phyloP scores from a whole-genome alignment of 2,797 vertebrate species.

The Dicrostonyx torquatus region DNA sequence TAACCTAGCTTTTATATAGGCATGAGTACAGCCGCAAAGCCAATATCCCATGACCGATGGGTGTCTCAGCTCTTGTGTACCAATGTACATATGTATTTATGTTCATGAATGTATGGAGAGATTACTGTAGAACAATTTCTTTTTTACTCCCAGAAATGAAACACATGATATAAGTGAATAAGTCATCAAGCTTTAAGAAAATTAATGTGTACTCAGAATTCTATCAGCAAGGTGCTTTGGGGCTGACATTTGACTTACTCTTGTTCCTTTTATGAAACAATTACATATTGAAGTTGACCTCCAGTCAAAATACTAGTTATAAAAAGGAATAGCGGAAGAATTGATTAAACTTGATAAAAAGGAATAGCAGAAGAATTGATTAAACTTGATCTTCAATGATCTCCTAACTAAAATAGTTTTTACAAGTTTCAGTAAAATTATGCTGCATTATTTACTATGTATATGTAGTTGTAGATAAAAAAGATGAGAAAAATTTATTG shows the following conservation, averaged over 20 bases:
- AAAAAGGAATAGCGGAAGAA: neutral
- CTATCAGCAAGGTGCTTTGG: neutral
- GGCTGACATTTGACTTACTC: neutral
- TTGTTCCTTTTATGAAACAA: neutral
- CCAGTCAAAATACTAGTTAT: neutral
- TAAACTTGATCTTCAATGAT: constrained; percentile 1
- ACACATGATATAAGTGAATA: neutral
- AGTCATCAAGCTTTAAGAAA: constrained; percentile 38
- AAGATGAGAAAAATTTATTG: neutral
- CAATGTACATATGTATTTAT: neutral
- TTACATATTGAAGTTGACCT: neutral
- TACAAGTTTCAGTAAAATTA: constrained; percentile 35
- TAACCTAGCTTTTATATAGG: neutral
- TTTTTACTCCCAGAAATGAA: neutral
- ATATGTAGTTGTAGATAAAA: neutral
- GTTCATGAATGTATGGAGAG: neutral
- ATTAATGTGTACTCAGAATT: constrained; percentile 58
- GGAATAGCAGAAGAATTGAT: constrained; percentile 7
- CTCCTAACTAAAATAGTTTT: neutral
- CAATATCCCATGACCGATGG: neutral
- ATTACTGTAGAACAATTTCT: neutral
- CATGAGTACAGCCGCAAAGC: neutral
- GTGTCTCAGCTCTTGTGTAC: neutral
- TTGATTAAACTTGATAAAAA: constrained; percentile 11
- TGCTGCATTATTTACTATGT: constrained; percentile 20